Conservation (phyloP, 2,888 invertebrate genomes). For the Polydrusus tereticollis region DNA sequence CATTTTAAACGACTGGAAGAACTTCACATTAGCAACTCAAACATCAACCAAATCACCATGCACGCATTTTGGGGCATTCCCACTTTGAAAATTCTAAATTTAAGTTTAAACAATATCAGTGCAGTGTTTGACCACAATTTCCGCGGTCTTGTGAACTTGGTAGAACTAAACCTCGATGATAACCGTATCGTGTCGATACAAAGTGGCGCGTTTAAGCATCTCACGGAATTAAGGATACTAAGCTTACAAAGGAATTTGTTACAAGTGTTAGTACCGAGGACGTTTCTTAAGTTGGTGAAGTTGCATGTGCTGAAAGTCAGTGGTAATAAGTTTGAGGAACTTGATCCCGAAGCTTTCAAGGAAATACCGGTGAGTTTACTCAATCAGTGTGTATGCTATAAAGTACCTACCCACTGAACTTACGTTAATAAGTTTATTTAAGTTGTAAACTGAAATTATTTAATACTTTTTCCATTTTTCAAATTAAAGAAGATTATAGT, state of each 20-base stretch:
- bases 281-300: conserved; percentile 81
- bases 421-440: neutral
- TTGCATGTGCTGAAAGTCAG: conserved; percentile 81
- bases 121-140: conserved; percentile 80
- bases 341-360: conserved; percentile 84
- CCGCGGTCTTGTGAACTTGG: conserved; percentile 80
- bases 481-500: too few relatives aligned
- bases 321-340: conserved; percentile 79
- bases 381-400: neutral
- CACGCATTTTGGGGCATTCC: conserved; percentile 86
- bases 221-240: conserved; percentile 77
- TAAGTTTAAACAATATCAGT: conserved; percentile 81
- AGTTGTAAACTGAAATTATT: too few relatives aligned
- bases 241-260: conserved; percentile 78
- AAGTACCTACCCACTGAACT: neutral
- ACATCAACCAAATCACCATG: conserved; percentile 82
- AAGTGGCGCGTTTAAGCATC: conserved; percentile 81
- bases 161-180: conserved; percentile 79
- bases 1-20: conserved; percentile 74
- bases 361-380: conserved; percentile 74
- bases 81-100: conserved; percentile 72
- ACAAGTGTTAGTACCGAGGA: conserved; percentile 76
- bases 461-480: too few relatives aligned
- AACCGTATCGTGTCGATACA: conserved; percentile 82
- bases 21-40: conserved; percentile 79